These are phyloP conservation scores for Acrossocheilus fasciatus DNA, from an alignment of 2,797 vertebrate species.

Conservation along the genomic window DNA sequence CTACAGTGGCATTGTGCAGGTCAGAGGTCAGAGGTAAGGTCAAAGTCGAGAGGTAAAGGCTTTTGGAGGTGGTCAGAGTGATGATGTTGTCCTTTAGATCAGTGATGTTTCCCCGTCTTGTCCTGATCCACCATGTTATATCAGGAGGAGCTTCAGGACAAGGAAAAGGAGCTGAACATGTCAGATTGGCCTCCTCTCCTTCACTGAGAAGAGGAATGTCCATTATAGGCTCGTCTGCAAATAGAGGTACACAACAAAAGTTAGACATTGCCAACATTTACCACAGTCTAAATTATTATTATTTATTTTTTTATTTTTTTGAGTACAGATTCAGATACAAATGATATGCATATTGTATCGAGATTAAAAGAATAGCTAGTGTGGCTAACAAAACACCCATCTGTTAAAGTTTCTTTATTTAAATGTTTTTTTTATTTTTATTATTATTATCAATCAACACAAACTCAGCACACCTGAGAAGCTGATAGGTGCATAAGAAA, in stretches of 20 bases:
- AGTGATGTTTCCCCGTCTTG: not conserved
- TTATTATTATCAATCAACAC: too few species aligned
- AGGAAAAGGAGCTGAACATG: slow-evolving; percentile 67
- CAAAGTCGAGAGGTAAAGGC: slow-evolving; percentile 56
- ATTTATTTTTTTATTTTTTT: not conserved
- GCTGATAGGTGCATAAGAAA: too few species aligned
- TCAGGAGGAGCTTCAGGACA: slow-evolving; percentile 56
- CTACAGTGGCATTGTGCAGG: slow-evolving; percentile 40
- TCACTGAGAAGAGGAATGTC: slow-evolving; percentile 53
- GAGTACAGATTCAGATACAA: not conserved
- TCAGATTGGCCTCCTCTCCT: slow-evolving; percentile 60
- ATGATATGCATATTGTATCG: not conserved
- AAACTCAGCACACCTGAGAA: too few species aligned
- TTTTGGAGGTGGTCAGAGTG: not conserved
- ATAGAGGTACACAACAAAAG: not conserved
- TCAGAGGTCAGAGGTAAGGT: slow-evolving; percentile 56
- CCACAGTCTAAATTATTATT: not conserved
- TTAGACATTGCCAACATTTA: not conserved
- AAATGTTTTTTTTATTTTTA: too few species aligned
- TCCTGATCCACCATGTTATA: slow-evolving; percentile 64
- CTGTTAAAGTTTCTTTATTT: not conserved
- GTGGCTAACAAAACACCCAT: not conserved
- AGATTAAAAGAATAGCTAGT: too few species aligned
- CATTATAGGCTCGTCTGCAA: not conserved
- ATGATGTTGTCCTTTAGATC: slow-evolving; percentile 23